phyloP scores from a whole-genome alignment of 1,140 invertebrate species.

The Cyrtorhinus lividipennis region DNA sequence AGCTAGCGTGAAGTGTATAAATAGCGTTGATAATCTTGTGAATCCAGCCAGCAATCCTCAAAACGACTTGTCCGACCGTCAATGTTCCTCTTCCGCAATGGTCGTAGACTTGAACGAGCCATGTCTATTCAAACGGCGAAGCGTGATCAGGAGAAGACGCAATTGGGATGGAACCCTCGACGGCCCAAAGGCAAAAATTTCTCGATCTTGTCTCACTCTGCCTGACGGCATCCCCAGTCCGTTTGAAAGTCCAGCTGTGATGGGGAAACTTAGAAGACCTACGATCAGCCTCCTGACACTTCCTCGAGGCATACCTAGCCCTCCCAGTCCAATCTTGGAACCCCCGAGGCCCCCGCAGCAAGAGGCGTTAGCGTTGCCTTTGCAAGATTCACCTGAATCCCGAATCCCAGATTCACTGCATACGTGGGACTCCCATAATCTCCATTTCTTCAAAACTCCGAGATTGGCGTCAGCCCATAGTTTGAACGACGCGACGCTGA shows the following conservation, averaged over 20 bases:
- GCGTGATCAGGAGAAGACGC: constrained; percentile 32
- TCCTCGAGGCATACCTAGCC: constrained; percentile 27
- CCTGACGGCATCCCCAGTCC: constrained; percentile 24
- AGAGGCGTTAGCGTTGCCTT: neutral
- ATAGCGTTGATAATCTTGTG: neutral
- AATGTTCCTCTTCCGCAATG: neutral
- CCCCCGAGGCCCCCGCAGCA: neutral
- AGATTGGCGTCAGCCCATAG: constrained; percentile 10
- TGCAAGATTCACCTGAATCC: neutral
- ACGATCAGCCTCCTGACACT: constrained; percentile 24
- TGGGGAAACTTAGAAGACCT: constrained; percentile 3
- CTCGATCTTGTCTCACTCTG: constrained; percentile 22
- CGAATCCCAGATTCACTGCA: constrained; percentile 19
- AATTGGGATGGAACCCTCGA: constrained; percentile 20
- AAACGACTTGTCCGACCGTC: neutral
- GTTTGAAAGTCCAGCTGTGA: constrained; percentile 14
- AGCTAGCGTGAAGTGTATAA: neutral
- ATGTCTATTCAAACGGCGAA: constrained; percentile 33
- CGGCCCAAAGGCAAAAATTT: constrained; percentile 13
- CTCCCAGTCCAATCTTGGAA: constrained; percentile 16
- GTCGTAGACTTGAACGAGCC: constrained; percentile 26
- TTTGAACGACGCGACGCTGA: neutral
- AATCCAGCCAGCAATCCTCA: neutral
- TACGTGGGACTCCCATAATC: constrained; percentile 25
- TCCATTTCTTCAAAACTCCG: constrained; percentile 23